These are phyloP conservation scores for Callyntrura sp. DNA, from an alignment of 2,888 invertebrate species.

Conservation along the genomic window DNA sequence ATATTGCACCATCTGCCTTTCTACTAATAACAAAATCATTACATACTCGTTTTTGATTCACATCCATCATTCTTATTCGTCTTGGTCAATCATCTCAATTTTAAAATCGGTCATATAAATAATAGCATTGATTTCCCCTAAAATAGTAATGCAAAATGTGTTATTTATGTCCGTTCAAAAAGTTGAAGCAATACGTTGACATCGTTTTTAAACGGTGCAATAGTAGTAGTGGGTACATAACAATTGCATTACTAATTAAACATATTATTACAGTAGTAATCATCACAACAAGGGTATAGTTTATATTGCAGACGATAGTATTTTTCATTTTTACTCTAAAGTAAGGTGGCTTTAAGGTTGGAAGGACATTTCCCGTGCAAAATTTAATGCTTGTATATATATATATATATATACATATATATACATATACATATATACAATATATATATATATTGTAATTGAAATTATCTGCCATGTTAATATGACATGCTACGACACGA, in stretches of 20 bases:
- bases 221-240: constrained; percentile 12
- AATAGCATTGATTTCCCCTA: background rate
- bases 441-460: constrained; percentile 19
- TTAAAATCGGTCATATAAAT: background rate
- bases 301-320: constrained; percentile 16
- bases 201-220: background rate
- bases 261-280: constrained; percentile 47
- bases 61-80: constrained; percentile 37
- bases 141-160: constrained; percentile 25
- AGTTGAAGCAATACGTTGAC: constrained; percentile 40
- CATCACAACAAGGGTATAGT: constrained; percentile 58
- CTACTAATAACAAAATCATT: constrained; percentile 9
- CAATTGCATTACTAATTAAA: constrained; percentile 2
- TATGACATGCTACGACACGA: constrained; percentile 4
- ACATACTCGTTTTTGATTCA: background rate
- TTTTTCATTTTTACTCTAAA: background rate
- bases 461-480: constrained; percentile 1
- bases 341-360: background rate
- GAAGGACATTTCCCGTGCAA: background rate
- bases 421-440: too few relatives aligned
- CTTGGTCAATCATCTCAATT: constrained; percentile 43
- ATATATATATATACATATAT: too few relatives aligned
- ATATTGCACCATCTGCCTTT: constrained; percentile 49
- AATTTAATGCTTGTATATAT: constrained; percentile 1
- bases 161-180: constrained; percentile 30